A percentile compares a stretch with the other conserved stretches of the same genome.
Evolutionary conservation across 2,888 invertebrate species (phyloP).

Genomic region (Arge pagana): DNA sequence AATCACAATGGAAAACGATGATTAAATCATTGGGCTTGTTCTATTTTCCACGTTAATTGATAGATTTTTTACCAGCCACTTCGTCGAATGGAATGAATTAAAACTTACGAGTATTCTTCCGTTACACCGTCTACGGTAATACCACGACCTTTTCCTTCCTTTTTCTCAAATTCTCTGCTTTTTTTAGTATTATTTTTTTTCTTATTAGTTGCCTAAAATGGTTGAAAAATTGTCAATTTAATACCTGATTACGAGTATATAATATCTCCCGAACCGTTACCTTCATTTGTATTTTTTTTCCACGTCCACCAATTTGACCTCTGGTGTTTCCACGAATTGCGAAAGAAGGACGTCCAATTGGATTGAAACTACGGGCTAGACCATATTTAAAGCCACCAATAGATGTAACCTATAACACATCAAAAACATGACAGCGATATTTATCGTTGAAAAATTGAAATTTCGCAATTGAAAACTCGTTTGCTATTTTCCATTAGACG

Average conservation of each 20-base stretch:
- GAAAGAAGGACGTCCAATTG: conserved; percentile 48
- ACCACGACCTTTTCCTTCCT: conserved; percentile 47
- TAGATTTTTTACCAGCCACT: too few species aligned
- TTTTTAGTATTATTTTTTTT: conserved; percentile 49
- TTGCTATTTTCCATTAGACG: too few species aligned
- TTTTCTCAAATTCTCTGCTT: conserved; percentile 50
- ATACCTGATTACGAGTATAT: background rate
- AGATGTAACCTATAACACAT: conserved; percentile 53
- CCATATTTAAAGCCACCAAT: conserved; percentile 54
- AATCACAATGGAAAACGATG: too few species aligned
- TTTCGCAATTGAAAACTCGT: too few species aligned
- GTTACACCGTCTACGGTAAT: conserved; percentile 48
- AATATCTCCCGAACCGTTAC: conserved; percentile 36
- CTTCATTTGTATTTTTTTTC: conserved; percentile 56
- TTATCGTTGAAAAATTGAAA: too few species aligned
- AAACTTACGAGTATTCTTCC: conserved; percentile 51
- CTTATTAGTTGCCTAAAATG: conserved; percentile 49
- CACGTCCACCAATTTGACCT: conserved; percentile 46
- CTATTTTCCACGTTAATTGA: too few species aligned
- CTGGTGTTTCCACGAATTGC: conserved; percentile 47
- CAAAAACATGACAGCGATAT: too few species aligned
- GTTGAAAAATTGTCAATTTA: conserved; percentile 27
- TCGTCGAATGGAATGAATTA: too few species aligned
- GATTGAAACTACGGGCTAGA: conserved; percentile 45
- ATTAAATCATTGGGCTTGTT: too few species aligned